Percentiles rank a stretch among this genome's conserved stretches.
Evolutionary conservation across 2,113 vertebrate genomes (phyloP).

Genomic region (Eira barbara): DNA sequence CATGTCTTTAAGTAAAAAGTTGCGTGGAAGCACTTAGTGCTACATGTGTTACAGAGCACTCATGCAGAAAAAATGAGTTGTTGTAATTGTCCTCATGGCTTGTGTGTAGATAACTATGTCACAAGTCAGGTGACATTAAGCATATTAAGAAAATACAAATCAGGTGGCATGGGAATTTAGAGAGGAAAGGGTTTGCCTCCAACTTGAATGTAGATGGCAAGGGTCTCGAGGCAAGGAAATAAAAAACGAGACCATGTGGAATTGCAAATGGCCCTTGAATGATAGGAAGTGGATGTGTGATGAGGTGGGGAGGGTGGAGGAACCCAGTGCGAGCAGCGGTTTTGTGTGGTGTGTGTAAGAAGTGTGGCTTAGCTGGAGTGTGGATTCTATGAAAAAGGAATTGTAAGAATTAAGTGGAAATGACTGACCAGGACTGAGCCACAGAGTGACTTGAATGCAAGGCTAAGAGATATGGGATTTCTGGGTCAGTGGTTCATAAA

Average conservation of each 20-base stretch:
- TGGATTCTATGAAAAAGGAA: background rate
- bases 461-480: background rate
- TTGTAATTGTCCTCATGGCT: background rate
- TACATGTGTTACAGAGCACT: too few relatives aligned
- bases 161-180: background rate
- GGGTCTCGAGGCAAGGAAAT: background rate
- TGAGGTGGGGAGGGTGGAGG: too few relatives aligned
- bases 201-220: background rate
- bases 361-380: background rate
- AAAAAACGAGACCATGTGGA: background rate
- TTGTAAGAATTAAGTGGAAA: background rate
- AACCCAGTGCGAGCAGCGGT: background rate
- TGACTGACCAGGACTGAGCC: background rate
- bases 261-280: background rate
- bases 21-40: background rate
- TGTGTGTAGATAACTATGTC: rapidly evolving
- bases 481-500: background rate
- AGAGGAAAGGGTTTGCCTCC: background rate
- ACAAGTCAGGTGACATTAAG: too few relatives aligned
- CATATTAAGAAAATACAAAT: background rate
- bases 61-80: background rate
- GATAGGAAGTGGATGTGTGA: rapidly evolving
- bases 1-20: background rate
- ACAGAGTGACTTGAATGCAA: background rate
- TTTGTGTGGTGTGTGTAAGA: rapidly evolving